phyloP scores from a whole-genome alignment of 2,888 invertebrate genomes.

The Siphonodentalium dalli region DNA sequence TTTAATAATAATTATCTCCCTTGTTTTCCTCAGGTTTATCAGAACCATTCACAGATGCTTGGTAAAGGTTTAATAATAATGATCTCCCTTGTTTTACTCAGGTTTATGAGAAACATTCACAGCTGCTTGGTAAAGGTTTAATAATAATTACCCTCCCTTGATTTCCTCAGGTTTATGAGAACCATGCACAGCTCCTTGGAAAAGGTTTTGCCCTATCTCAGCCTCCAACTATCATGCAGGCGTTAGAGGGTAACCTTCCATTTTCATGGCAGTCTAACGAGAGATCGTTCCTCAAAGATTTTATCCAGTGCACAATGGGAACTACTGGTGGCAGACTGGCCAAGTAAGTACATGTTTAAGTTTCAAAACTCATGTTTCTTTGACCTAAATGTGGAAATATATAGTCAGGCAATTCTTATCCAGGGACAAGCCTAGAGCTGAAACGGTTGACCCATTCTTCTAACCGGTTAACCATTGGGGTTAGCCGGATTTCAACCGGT shows the following conservation, averaged over 20 bases:
- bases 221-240: slow-evolving; percentile 86
- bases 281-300: slow-evolving; percentile 88
- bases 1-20: no score
- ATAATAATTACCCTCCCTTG: no score
- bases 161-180: slow-evolving; percentile 69
- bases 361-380: no score
- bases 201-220: slow-evolving; percentile 89
- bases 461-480: no score
- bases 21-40: slow-evolving; percentile 67
- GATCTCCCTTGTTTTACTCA: no score
- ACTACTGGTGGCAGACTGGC: slow-evolving; percentile 91
- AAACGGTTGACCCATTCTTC: no score
- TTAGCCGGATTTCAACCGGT: no score
- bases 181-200: slow-evolving; percentile 80
- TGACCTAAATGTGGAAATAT: no score
- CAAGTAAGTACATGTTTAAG: slow-evolving; percentile 64
- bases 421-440: no score
- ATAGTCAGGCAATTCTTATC: no score
- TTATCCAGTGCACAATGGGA: slow-evolving; percentile 84
- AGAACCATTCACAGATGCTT: slow-evolving; percentile 77
- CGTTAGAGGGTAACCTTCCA: slow-evolving; percentile 85
- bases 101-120: slow-evolving; percentile 74
- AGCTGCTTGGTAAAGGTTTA: slow-evolving; percentile 86
- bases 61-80: slow-evolving; percentile 83
- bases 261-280: slow-evolving; percentile 84